phyloP scores from a whole-genome alignment of 1,140 invertebrate species.

The Doryteuthis pealeii region DNA sequence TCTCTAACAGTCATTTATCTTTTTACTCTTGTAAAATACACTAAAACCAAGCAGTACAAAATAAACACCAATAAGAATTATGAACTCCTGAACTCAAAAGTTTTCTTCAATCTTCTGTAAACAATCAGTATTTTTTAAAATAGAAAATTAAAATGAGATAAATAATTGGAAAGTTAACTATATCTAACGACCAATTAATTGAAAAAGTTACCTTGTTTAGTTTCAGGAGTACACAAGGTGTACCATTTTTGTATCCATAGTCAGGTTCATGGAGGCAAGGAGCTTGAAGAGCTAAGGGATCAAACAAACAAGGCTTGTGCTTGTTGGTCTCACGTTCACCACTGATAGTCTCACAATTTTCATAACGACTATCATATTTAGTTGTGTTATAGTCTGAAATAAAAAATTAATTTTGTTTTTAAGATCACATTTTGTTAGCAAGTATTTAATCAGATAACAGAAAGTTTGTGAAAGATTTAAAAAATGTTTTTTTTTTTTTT shows the following conservation, averaged over 20 bases:
- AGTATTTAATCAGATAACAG: background rate
- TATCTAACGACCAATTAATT: no score
- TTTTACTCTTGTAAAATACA: no score
- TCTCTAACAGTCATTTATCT: no score
- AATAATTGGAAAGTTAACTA: no score
- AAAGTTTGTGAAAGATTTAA: no score
- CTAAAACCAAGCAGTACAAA: no score
- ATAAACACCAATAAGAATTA: no score
- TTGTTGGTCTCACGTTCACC: slow-evolving; percentile 20
- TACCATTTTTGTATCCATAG: slow-evolving; percentile 52
- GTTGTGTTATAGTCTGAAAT: slow-evolving; percentile 10
- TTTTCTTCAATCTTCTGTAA: no score
- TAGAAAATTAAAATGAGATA: no score
- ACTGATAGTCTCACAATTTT: slow-evolving; percentile 29
- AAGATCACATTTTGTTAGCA: background rate
- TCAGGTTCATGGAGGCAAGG: slow-evolving; percentile 36
- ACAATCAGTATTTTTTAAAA: no score
- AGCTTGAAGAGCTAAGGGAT: slow-evolving; percentile 22
- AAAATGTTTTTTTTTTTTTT: no score
- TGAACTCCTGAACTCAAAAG: no score
- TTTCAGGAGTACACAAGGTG: slow-evolving; percentile 55
- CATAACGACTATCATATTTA: slow-evolving; percentile 29
- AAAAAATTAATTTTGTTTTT: slow-evolving; percentile 7
- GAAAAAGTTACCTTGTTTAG: slow-evolving; percentile 47
- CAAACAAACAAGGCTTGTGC: slow-evolving; percentile 44